Percentiles rank a stretch among this genome's conserved stretches.
These are phyloP conservation scores for Stratiomys singularior DNA, from an alignment of 2,888 invertebrate species.

Conservation along the genomic window DNA sequence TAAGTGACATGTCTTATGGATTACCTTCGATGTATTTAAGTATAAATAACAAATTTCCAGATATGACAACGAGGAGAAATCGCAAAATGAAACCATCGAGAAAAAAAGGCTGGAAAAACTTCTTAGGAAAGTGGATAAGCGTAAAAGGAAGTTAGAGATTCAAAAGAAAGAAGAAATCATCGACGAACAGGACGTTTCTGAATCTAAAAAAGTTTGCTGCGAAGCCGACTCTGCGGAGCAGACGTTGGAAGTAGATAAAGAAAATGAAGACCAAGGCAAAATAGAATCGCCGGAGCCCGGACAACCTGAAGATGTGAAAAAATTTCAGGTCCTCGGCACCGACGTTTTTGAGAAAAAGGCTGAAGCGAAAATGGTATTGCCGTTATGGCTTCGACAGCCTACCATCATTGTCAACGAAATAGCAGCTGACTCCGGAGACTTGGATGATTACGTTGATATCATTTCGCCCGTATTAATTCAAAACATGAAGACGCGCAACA, in stretches of 20 bases:
- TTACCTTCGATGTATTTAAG: too few species aligned
- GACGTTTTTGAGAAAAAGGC: constrained; percentile 70
- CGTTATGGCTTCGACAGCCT: constrained; percentile 88
- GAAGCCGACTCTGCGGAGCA: background rate
- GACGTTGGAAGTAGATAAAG: background rate
- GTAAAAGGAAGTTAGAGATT: constrained; percentile 57
- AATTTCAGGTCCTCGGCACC: constrained; percentile 71
- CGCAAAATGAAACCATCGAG: constrained; percentile 67
- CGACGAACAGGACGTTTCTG: background rate
- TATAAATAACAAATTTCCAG: constrained; percentile 57
- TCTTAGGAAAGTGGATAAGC: constrained; percentile 70
- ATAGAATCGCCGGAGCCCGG: constrained; percentile 48
- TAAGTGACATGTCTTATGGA: too few species aligned
- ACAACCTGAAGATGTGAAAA: background rate
- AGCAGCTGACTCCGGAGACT: constrained; percentile 65
- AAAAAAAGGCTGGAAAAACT: constrained; percentile 70
- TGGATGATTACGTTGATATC: constrained; percentile 69
- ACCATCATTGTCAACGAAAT: constrained; percentile 80
- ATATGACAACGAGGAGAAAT: constrained; percentile 66
- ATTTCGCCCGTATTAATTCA: constrained; percentile 74
- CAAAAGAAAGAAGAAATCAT: background rate
- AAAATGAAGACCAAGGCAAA: constrained; percentile 53
- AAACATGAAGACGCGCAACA: constrained; percentile 75
- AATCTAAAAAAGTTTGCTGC: too few species aligned
- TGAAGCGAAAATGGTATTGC: constrained; percentile 80